Evolutionary conservation across 2,888 invertebrate genomes (phyloP).

Genomic region (Nemoura dubitans): DNA sequence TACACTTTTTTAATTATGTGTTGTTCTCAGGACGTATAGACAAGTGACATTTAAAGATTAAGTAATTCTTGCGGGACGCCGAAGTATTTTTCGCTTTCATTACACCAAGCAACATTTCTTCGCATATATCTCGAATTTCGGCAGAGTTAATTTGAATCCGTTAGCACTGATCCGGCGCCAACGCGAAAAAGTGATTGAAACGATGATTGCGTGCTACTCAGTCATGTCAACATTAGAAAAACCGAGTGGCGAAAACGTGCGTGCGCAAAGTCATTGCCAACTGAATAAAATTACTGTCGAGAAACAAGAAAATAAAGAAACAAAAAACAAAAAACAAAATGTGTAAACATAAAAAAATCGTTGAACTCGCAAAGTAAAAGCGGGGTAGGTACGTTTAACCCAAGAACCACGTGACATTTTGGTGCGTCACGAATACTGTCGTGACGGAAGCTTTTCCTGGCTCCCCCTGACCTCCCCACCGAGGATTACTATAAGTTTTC

Average conservation of each 20-base stretch:
- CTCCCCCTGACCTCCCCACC: neutral
- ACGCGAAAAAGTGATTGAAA: neutral
- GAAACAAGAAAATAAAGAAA: neutral
- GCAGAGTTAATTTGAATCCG: neutral
- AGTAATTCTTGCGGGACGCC: neutral
- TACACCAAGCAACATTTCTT: neutral
- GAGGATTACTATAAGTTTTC: neutral
- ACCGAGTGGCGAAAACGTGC: neutral
- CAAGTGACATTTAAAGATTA: neutral
- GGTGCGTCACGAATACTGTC: neutral
- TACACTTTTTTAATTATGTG: no score
- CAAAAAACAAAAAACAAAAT: neutral
- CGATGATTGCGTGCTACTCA: neutral
- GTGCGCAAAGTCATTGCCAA: neutral
- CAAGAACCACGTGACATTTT: neutral
- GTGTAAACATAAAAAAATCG: neutral
- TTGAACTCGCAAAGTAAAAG: neutral
- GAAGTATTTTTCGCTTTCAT: neutral
- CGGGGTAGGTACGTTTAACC: neutral
- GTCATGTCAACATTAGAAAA: neutral
- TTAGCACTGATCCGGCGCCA: neutral
- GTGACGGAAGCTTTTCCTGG: neutral
- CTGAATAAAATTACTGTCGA: neutral
- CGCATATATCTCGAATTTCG: neutral
- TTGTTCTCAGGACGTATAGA: no score